A percentile compares a stretch with the other conserved stretches of the same genome.
Conservation (phyloP, 1,140 invertebrate genomes). For the Drosophila micromelanica region DNA sequence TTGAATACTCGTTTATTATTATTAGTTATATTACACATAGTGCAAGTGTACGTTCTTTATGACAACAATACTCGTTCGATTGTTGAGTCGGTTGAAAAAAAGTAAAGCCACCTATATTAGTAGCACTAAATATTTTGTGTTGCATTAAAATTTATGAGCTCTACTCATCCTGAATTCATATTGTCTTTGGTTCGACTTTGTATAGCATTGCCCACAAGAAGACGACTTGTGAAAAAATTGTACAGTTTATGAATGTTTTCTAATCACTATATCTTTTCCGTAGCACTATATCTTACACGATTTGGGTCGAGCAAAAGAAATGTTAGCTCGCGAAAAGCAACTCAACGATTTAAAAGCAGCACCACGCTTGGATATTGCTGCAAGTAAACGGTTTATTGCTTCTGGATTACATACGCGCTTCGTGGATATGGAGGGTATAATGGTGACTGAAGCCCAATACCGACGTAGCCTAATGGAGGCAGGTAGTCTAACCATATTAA, state of each 20-base stretch:
- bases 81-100: too few species aligned
- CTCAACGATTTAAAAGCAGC: conserved; percentile 38
- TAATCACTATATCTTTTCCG: too few species aligned
- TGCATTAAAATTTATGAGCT: too few species aligned
- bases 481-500: not conserved
- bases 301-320: conserved; percentile 49
- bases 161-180: too few species aligned
- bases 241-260: not conserved
- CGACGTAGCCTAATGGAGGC: conserved; percentile 19
- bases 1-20: too few species aligned
- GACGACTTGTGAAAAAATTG: not conserved
- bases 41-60: too few species aligned
- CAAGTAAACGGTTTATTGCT: conserved; percentile 57
- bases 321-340: conserved; percentile 57
- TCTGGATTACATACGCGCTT: conserved; percentile 55
- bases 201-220: too few species aligned
- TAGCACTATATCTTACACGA: conserved; percentile 57
- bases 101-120: too few species aligned
- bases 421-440: conserved; percentile 54
- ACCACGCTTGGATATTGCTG: conserved; percentile 48
- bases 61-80: too few species aligned
- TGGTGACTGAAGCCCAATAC: conserved; percentile 51
- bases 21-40: too few species aligned
- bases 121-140: too few species aligned
- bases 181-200: too few species aligned